phyloP scores from a whole-genome alignment of 1,140 invertebrate species.

The Temnothorax nylanderi region DNA sequence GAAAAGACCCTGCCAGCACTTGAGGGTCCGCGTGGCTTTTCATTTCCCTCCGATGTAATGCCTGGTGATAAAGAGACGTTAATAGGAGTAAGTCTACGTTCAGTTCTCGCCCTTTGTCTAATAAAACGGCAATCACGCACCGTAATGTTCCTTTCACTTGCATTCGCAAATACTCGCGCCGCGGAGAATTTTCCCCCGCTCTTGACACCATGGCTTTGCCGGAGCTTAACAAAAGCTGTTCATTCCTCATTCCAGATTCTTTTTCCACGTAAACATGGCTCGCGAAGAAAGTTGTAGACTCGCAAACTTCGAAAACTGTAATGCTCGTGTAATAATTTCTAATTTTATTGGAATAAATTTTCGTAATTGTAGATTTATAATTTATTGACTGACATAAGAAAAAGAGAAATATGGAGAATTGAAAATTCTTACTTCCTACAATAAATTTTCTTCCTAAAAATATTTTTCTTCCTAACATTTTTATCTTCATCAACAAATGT shows the following conservation, averaged over 20 bases:
- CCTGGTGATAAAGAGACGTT: conserved; percentile 67
- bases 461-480: background rate
- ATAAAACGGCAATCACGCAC: conserved; percentile 73
- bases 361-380: background rate
- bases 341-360: background rate
- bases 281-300: conserved; percentile 1
- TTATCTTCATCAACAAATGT: background rate
- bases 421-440: background rate
- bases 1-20: conserved; percentile 47
- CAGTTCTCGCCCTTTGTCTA: conserved; percentile 65
- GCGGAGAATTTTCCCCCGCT: conserved; percentile 38
- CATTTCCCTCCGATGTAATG: conserved; percentile 65
- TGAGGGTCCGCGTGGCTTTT: conserved; percentile 66
- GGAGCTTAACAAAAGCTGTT: conserved; percentile 62
- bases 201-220: conserved; percentile 60
- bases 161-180: conserved; percentile 60
- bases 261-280: conserved; percentile 50
- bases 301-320: conserved; percentile 6
- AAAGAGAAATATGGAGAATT: background rate
- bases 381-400: background rate
- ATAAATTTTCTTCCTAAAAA: background rate
- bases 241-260: conserved; percentile 62
- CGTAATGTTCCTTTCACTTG: conserved; percentile 64
- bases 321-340: conserved; percentile 15
- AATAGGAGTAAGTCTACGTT: conserved; percentile 63